Conservation (phyloP, 2,113 vertebrate species). For the Otocyon megalotis region DNA sequence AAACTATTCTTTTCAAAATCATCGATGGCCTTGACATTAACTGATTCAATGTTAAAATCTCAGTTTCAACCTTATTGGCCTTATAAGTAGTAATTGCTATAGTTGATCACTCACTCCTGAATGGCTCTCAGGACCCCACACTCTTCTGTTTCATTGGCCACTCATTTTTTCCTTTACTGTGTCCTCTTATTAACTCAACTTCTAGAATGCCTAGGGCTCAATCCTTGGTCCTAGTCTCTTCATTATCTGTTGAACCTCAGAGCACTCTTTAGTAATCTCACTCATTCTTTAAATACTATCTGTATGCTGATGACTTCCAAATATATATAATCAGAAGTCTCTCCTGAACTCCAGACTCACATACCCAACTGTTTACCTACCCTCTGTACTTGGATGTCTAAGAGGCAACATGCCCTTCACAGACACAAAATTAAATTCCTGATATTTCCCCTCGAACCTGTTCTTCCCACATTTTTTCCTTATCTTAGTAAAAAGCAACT, state of each 20-base stretch:
- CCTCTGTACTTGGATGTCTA: not conserved
- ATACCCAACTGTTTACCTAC: not conserved
- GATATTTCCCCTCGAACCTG: not conserved
- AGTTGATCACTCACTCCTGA: not conserved
- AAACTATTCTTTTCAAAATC: slow-evolving; percentile 13
- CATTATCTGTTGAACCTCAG: not conserved
- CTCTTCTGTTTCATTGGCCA: not conserved
- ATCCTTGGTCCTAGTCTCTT: not conserved
- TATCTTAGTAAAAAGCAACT: slow-evolving; percentile 3
- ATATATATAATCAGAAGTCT: not conserved
- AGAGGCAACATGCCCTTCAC: not conserved
- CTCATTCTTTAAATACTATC: not conserved
- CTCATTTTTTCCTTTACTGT: not conserved
- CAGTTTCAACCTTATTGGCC: not conserved
- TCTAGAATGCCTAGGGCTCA: not conserved
- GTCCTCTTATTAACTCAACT: not conserved
- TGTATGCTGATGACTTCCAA: not conserved
- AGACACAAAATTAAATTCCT: not conserved
- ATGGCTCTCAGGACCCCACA: not conserved
- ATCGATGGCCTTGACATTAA: not conserved
- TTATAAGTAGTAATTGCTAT: not conserved
- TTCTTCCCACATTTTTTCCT: not conserved
- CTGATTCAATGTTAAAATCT: not conserved
- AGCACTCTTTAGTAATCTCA: slow-evolving; percentile 1
- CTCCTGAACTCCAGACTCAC: not conserved